Conservation (phyloP, 2,797 vertebrate genomes). For the Macropodus opercularis region DNA sequence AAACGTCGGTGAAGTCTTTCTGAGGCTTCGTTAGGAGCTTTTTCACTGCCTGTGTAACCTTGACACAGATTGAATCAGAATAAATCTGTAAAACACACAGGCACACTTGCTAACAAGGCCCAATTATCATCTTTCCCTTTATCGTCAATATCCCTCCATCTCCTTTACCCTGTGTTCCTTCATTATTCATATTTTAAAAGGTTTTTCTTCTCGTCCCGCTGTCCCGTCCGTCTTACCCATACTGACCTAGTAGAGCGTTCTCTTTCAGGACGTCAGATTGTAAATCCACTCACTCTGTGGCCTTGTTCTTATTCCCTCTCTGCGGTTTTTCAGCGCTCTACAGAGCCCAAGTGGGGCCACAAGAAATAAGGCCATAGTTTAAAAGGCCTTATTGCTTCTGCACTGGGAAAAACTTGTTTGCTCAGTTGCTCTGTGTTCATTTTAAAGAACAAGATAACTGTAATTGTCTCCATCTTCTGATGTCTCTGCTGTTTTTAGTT, state of each 20-base stretch:
- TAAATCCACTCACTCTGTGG: slow-evolving; percentile 28
- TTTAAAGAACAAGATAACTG: slow-evolving; percentile 6
- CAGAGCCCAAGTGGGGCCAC: slow-evolving; percentile 18
- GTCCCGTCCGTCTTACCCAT: slow-evolving; percentile 44
- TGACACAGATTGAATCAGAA: slow-evolving; percentile 58
- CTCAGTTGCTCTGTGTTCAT: slow-evolving; percentile 1
- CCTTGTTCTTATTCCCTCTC: slow-evolving; percentile 47
- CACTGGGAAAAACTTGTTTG: slow-evolving; percentile 5
- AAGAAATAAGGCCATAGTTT: slow-evolving; percentile 49
- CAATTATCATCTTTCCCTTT: slow-evolving; percentile 38
- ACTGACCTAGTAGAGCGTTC: slow-evolving; percentile 49
- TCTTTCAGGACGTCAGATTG: slow-evolving; percentile 24
- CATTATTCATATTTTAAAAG: background rate
- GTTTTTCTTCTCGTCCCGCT: slow-evolving; percentile 7
- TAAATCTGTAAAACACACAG: slow-evolving; percentile 38
- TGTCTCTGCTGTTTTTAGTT: background rate
- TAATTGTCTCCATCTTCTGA: background rate
- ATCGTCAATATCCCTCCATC: background rate
- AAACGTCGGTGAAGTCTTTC: slow-evolving; percentile 4
- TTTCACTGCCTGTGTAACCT: slow-evolving; percentile 40
- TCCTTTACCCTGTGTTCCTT: slow-evolving; percentile 10
- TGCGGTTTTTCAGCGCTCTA: slow-evolving; percentile 11
- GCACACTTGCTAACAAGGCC: slow-evolving; percentile 36
- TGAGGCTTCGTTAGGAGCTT: slow-evolving; percentile 15
- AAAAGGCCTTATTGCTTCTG: slow-evolving; percentile 9